Evolutionary conservation across 2,113 vertebrate genomes (phyloP).

Genomic region (Gavialis gangeticus): DNA sequence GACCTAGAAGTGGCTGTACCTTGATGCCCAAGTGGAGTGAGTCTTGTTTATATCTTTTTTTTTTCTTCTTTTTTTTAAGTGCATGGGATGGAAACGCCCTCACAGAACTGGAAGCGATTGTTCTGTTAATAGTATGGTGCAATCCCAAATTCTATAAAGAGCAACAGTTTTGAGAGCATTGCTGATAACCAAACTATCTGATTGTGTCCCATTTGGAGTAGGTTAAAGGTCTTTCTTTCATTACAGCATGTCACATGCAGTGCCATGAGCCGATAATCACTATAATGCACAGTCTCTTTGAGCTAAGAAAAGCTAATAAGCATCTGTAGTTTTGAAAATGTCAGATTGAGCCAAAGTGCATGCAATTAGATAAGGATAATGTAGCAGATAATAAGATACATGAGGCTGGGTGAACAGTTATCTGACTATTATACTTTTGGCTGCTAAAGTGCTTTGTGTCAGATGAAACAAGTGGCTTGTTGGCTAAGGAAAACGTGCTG

Average conservation of each 20-base stretch:
- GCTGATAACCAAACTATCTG: conserved; percentile 52
- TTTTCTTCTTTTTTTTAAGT: not conserved
- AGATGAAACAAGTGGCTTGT: not conserved
- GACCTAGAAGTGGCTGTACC: not conserved
- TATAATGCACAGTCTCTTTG: conserved; percentile 34
- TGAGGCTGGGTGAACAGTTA: not conserved
- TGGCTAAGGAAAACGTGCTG: not conserved
- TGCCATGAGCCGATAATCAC: conserved; percentile 27
- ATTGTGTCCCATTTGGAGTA: conserved; percentile 36
- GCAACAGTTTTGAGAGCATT: conserved; percentile 39
- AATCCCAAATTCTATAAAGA: conserved; percentile 49
- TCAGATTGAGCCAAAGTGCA: conserved; percentile 47
- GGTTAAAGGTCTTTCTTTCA: conserved; percentile 45
- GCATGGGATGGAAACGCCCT: not conserved
- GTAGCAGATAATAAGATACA: conserved; percentile 25
- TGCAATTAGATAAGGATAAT: conserved; percentile 59
- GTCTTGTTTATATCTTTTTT: not conserved
- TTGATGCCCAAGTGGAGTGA: not conserved
- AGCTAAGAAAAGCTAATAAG: conserved; percentile 57
- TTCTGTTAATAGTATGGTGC: conserved; percentile 5
- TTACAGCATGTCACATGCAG: not conserved
- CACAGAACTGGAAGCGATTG: conserved; percentile 45
- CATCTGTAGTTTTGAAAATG: conserved; percentile 42
- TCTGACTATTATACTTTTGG: conserved; percentile 29
- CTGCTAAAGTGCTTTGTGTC: not conserved